Conservation (phyloP, 2,113 vertebrate genomes). For the Ginglymostoma cirratum region DNA sequence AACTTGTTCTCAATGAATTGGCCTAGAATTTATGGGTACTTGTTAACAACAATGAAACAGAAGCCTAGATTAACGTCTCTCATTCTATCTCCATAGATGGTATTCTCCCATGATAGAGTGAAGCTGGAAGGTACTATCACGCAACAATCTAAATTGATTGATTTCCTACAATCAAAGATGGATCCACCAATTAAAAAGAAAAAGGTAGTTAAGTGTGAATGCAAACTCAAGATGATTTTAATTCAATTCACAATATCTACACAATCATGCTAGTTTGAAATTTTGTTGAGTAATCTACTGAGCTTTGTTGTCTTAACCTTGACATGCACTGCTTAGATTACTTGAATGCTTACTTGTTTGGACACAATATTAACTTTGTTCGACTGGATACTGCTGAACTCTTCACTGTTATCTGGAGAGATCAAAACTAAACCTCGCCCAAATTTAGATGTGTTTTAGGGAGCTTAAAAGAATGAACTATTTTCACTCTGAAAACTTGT, state of each 20-base stretch:
- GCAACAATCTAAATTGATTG: constrained; percentile 97
- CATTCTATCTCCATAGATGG: constrained; percentile 69
- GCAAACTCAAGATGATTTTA: not conserved
- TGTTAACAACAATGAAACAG: not conserved
- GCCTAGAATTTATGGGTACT: not conserved
- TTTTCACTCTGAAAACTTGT: not conserved
- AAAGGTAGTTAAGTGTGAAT: constrained; percentile 68
- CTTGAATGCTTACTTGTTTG: not conserved
- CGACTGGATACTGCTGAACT: not conserved
- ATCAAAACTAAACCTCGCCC: not conserved
- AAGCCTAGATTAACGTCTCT: not conserved
- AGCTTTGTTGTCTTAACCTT: not conserved
- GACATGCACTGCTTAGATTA: not conserved
- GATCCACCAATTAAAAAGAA: constrained; percentile 97
- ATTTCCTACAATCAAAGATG: constrained; percentile 97
- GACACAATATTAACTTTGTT: not conserved
- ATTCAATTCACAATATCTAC: rapidly evolving
- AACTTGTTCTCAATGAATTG: not conserved
- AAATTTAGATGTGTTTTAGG: not conserved
- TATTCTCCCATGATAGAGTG: constrained; percentile 97
- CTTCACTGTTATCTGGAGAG: not conserved
- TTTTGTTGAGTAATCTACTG: not conserved
- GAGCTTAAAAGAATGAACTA: not conserved
- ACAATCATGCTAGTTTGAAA: not conserved
- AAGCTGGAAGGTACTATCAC: constrained; percentile 99